Percentiles rank a stretch among this genome's conserved stretches.
These are phyloP conservation scores for Cephalopholis sonnerati DNA, from an alignment of 2,113 vertebrate genomes.

Conservation along the genomic window DNA sequence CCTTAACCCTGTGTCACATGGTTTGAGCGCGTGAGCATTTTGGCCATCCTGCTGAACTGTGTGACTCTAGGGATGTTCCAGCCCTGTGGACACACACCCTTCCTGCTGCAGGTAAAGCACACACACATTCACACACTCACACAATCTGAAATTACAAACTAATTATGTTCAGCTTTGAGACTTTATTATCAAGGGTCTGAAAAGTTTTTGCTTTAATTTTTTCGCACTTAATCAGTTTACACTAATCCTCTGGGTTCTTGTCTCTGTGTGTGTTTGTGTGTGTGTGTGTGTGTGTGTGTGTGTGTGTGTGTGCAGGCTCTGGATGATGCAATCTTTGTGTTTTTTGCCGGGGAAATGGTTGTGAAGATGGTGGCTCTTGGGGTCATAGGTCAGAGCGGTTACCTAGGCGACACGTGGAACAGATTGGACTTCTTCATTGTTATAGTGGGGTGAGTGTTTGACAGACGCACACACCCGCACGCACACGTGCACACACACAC, in stretches of 20 bases:
- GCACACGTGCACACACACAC: constrained; percentile 24
- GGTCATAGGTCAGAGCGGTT: constrained; percentile 95
- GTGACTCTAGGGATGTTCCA: constrained; percentile 99
- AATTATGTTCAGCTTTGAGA: constrained; percentile 66
- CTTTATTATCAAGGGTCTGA: constrained; percentile 67
- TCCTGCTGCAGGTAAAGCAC: constrained; percentile 80
- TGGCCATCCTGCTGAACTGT: constrained; percentile 98
- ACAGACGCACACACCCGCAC: constrained; percentile 34
- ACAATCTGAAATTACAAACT: constrained; percentile 49
- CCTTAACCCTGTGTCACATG: constrained; percentile 92
- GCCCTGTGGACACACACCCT: constrained; percentile 92
- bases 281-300: constrained; percentile 33
- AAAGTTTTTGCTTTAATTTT: constrained; percentile 70
- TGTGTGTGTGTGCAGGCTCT: constrained; percentile 65
- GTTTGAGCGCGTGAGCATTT: constrained; percentile 97
- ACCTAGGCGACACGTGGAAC: constrained; percentile 99
- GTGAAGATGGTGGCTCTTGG: constrained; percentile 98
- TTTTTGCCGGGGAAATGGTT: constrained; percentile 98
- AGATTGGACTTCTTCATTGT: constrained; percentile 99
- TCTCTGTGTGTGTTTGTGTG: constrained; percentile 25
- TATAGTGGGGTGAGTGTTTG: constrained; percentile 91
- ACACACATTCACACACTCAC: constrained; percentile 33
- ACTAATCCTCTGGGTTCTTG: constrained; percentile 56
- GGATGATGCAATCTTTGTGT: constrained; percentile 84
- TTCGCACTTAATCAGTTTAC: constrained; percentile 59